Evolutionary conservation across 2,888 invertebrate genomes (phyloP).

Genomic region (Amphipoea oculea): DNA sequence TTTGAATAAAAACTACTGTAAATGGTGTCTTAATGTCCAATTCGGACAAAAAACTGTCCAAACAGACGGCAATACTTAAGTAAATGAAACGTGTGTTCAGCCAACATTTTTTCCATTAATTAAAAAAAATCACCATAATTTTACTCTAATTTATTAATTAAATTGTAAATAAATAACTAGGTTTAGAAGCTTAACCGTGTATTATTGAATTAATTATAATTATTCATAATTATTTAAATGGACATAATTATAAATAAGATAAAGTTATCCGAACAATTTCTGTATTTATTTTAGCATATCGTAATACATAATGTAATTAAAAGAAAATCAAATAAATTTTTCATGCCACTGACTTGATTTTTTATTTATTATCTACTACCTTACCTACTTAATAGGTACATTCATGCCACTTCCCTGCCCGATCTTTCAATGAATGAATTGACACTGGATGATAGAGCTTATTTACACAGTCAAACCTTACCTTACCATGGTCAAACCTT

Average conservation of each 20-base stretch:
- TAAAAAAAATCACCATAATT: slow-evolving; percentile 62
- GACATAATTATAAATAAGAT: slow-evolving; percentile 80
- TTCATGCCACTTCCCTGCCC: too few relatives aligned
- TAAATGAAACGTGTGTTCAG: slow-evolving; percentile 61
- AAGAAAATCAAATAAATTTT: slow-evolving; percentile 89
- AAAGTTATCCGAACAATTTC: slow-evolving; percentile 86
- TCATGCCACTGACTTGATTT: slow-evolving; percentile 86
- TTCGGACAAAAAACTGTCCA: slow-evolving; percentile 20
- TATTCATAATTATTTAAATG: slow-evolving; percentile 84
- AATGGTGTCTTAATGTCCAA: slow-evolving; percentile 28
- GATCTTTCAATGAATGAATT: not conserved
- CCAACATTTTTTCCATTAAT: slow-evolving; percentile 60
- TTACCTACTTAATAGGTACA: not conserved
- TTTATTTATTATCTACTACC: slow-evolving; percentile 51
- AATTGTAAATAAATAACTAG: slow-evolving; percentile 88
- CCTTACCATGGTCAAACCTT: too few relatives aligned
- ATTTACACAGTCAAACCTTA: not conserved
- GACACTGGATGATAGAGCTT: not conserved
- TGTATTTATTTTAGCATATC: slow-evolving; percentile 90
- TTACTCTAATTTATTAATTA: slow-evolving; percentile 81
- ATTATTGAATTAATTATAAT: slow-evolving; percentile 81
- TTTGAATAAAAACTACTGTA: slow-evolving; percentile 29
- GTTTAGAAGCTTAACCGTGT: slow-evolving; percentile 82
- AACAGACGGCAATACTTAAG: slow-evolving; percentile 30
- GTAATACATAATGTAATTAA: slow-evolving; percentile 86